Evolutionary conservation across 1,140 invertebrate genomes (phyloP), one percentile per base, ranked within the genome.

Genomic region (Drosophila rufa): DNA sequence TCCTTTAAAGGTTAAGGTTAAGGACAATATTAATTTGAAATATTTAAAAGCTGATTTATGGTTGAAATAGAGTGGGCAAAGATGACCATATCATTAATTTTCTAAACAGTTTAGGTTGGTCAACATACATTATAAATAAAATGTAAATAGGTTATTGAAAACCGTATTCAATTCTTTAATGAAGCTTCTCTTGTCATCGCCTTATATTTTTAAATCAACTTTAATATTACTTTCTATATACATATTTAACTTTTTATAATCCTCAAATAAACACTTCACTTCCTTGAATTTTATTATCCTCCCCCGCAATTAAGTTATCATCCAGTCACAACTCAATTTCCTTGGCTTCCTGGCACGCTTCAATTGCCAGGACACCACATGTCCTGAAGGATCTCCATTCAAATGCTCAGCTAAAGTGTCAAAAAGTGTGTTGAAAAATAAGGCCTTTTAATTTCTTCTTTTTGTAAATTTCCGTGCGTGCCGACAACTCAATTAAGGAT

Each of bases 401-500:
- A 71, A 82, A 86, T 82, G 55, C 47, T 33, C 68, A 57, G 27
- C 64, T 57, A 75, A 89, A 78, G 84, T 89, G 84, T 89, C 84
- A 84, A 84, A 89, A 78, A 43, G 59, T 62, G 36, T 73, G 73
- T 77, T 48, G 33, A 43, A 15, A 80, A 66, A 58, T 64, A 82
- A 60, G 65, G 65, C 59, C 58, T 47, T 62, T 59, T 51, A 56
- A 33, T 50, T 62, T 62, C 7, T 47, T 66, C 4, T 27, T 40
- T 56, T 43, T 58, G 51, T 36, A 45, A 14, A 46, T 40, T 46
- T 42, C 9, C 11, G n/a, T 59, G 62, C 25, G 45, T 77, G 69
- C 33, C 81, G 70, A 86, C 82, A 89, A 58, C 84, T 89, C 69
- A 89, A 87, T 87, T 87, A 87, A 71, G 61, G 55, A 61, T 51